phyloP scores from a whole-genome alignment of 2,113 vertebrate genomes.

The Aegithalos caudatus region DNA sequence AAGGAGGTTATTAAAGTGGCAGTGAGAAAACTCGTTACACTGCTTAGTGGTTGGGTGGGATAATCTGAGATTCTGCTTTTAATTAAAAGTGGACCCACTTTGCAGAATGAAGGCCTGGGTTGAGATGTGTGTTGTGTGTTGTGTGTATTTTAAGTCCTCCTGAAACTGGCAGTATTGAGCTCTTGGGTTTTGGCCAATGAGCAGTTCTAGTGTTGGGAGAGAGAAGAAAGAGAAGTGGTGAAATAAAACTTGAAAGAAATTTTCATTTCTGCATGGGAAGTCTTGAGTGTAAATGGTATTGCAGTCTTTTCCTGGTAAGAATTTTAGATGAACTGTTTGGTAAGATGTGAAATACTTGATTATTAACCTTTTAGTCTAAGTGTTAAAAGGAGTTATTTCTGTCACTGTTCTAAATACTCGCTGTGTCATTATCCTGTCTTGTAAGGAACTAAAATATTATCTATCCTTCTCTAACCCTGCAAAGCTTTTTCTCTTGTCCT shows the following conservation, averaged over 20 bases:
- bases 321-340: background rate
- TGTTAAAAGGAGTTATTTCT: too few relatives aligned
- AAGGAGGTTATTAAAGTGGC: constrained; percentile 18
- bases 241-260: background rate
- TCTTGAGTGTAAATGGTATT: background rate
- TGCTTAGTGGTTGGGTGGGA: constrained; percentile 9
- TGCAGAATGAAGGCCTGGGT: background rate
- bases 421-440: background rate
- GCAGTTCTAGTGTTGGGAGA: background rate
- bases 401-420: background rate
- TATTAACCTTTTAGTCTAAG: background rate
- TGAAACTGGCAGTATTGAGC: background rate
- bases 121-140: background rate
- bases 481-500: background rate
- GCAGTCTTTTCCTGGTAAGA: background rate
- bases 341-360: background rate
- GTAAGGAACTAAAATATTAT: background rate
- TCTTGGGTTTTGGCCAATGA: background rate
- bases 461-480: background rate
- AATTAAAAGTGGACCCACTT: background rate
- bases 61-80: constrained; percentile 33
- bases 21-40: background rate
- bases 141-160: background rate
- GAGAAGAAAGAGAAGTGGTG: background rate
- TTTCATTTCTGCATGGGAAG: background rate